Conservation (phyloP, 2,113 vertebrate genomes). For the Ellobius talpinus region DNA sequence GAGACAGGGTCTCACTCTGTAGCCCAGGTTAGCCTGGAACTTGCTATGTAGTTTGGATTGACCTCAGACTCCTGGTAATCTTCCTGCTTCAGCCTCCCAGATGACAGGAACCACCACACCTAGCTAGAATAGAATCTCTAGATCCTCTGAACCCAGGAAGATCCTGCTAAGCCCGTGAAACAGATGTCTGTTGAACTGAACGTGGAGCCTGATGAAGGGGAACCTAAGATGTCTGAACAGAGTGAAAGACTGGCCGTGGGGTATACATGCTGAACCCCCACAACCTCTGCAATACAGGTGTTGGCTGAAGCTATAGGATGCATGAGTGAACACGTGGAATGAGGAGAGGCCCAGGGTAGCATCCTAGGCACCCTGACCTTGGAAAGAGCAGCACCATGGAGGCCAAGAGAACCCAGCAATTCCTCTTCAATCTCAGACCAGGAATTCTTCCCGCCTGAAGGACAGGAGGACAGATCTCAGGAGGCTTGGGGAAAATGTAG, state of each 20-base stretch:
- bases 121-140: neutral
- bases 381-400: neutral
- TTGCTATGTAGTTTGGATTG: neutral
- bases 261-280: fast-evolving
- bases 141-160: neutral
- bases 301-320: neutral
- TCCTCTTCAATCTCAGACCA: neutral
- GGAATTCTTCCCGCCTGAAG: neutral
- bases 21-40: neutral
- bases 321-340: neutral
- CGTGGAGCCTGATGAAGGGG: neutral
- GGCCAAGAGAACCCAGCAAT: neutral
- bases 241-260: neutral
- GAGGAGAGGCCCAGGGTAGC: neutral
- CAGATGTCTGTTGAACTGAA: neutral
- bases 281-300: neutral
- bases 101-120: neutral
- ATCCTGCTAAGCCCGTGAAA: neutral
- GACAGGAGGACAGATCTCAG: neutral
- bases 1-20: neutral
- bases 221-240: neutral
- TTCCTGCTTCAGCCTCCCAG: neutral
- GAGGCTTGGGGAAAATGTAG: neutral
- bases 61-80: neutral
- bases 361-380: neutral